Percentiles rank a stretch among this genome's conserved stretches.
Evolutionary conservation across 1,140 invertebrate species (phyloP).

Genomic region (Sycophila sp.): DNA sequence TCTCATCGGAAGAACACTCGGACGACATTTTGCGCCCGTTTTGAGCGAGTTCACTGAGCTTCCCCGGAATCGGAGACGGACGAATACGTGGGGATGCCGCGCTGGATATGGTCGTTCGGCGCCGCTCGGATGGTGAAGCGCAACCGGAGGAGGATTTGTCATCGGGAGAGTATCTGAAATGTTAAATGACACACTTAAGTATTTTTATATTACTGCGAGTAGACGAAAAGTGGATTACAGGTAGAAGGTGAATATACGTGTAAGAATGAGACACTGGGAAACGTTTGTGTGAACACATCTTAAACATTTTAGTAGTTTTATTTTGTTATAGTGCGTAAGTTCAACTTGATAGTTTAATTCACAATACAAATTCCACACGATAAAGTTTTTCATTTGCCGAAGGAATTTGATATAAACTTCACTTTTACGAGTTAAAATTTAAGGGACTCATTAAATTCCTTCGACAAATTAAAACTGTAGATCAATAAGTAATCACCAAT

Average conservation of each 20-base stretch:
- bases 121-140: constrained; percentile 57
- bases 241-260: no score
- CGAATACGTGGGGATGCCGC: constrained; percentile 39
- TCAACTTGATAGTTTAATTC: no score
- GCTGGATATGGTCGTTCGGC: constrained; percentile 41
- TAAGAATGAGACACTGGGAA: no score
- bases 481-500: constrained; percentile 38
- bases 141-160: constrained; percentile 58
- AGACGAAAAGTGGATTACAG: no score
- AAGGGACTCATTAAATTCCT: neutral
- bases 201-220: no score
- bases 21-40: constrained; percentile 64
- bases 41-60: constrained; percentile 56
- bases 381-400: constrained; percentile 19
- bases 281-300: no score
- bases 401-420: constrained; percentile 3
- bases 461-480: constrained; percentile 4
- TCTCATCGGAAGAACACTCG: constrained; percentile 65
- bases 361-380: constrained; percentile 16
- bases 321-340: no score
- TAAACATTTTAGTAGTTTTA: no score
- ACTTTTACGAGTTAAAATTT: neutral
- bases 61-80: constrained; percentile 47
- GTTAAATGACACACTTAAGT: neutral
- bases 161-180: constrained; percentile 58